Percentiles rank a stretch among this genome's conserved stretches.
Conservation (phyloP, 1,140 invertebrate genomes). For the Campoletis sonorensis region DNA sequence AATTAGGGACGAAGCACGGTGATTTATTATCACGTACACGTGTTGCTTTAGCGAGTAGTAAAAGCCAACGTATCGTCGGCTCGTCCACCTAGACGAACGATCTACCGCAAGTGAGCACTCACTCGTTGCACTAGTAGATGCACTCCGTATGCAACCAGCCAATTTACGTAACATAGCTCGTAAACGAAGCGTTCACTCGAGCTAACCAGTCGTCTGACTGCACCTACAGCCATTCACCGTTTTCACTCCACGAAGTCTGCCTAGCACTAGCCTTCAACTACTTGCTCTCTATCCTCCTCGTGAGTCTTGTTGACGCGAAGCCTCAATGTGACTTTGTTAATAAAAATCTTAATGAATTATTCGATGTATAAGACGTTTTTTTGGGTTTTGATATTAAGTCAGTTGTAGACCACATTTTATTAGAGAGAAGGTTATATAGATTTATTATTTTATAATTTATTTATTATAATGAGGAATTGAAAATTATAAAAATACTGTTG, state of each 20-base stretch:
- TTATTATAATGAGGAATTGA: no score
- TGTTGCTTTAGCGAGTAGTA: background rate
- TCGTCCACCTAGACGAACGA: background rate
- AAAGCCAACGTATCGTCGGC: background rate
- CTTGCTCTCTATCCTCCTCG: slow-evolving; percentile 51
- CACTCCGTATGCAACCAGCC: slow-evolving; percentile 24
- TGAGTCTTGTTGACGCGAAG: background rate
- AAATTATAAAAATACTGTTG: background rate
- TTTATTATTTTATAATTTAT: no score
- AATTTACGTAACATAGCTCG: slow-evolving; percentile 12
- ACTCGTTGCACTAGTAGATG: slow-evolving; percentile 15
- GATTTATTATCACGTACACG: background rate
- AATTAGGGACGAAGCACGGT: background rate
- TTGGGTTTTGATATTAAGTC: no score
- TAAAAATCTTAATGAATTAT: no score
- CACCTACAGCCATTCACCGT: background rate
- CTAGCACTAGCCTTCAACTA: slow-evolving; percentile 67
- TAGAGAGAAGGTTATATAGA: no score
- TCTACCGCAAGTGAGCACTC: background rate
- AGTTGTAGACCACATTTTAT: no score
- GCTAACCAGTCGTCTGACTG: slow-evolving; percentile 18
- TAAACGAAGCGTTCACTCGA: background rate
- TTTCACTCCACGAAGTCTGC: slow-evolving; percentile 56
- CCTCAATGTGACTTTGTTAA: no score
- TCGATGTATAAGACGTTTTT: no score